Conservation (phyloP, 2,113 vertebrate genomes). For the Anolis carolinensis region DNA sequence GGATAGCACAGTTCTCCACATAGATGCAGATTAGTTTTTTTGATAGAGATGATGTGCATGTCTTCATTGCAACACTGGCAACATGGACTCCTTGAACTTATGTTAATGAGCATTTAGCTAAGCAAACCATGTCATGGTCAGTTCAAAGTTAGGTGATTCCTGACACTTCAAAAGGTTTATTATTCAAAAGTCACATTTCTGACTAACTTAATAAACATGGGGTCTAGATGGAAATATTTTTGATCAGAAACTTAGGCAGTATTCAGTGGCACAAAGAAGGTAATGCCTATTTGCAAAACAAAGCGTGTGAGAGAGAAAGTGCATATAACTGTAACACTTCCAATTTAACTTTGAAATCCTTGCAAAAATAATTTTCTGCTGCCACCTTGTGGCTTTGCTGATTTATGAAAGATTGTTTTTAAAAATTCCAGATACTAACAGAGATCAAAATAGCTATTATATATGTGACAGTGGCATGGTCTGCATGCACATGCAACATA, state of each 20-base stretch:
- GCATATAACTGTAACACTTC: conserved; percentile 5
- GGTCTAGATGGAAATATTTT: conserved; percentile 17
- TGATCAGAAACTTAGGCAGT: not conserved
- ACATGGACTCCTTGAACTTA: not conserved
- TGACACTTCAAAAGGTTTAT: not conserved
- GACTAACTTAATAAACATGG: conserved; percentile 3
- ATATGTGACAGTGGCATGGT: not conserved
- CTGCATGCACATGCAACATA: not conserved
- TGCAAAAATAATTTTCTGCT: conserved; percentile 71
- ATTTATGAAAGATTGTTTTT: conserved; percentile 1
- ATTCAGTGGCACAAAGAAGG: conserved; percentile 23
- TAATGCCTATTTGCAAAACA: conserved; percentile 25
- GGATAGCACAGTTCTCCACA: not conserved
- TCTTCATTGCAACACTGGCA: not conserved
- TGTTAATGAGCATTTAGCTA: not conserved
- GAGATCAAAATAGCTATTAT: not conserved
- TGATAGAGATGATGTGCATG: not conserved
- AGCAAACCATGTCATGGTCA: not conserved
- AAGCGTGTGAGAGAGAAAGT: not conserved
- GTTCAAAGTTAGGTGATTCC: not conserved
- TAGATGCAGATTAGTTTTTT: not conserved
- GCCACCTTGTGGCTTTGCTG: conserved; percentile 73
- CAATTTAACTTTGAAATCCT: conserved; percentile 24
- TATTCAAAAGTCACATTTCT: not conserved
- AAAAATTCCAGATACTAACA: not conserved